Evolutionary conservation across 2,797 vertebrate species (phyloP), one percentile per base, ranked within the genome.

Genomic region (Propithecus deckenii): DNA sequence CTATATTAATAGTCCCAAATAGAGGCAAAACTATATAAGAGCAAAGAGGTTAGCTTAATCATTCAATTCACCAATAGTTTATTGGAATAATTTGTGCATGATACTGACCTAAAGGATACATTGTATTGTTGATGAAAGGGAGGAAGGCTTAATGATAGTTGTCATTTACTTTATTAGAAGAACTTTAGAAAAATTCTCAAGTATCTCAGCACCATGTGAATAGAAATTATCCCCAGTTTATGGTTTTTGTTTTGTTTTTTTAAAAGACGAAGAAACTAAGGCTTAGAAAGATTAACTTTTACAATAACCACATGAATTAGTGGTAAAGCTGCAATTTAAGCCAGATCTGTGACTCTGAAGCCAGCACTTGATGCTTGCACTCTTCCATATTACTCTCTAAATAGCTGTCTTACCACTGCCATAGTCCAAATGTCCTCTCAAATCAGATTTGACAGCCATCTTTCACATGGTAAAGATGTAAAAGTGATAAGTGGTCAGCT

Each of bases 31-130:
- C 15, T 59, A 46, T n/a, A 12, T 65, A 67, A 86, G 69, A 87
- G 2, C 13, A 80, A 78, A 46, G 12, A 80, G 4, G 20, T 94
- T 92, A 86, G 41, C n/a, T 43, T 74, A 67, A 85, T 87, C 30
- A 75, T 91, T 97, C 38, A 88, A 71, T 72, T 97, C n/a, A 72
- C 20, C 32, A 72, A 83, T 91, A 89, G 89, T 88, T 80, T 89
- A 57, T 30, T 93, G 52, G 14, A 69, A n/a, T 91, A 89, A 87
- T 55, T 89, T 96, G n/a, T 94, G 23, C 12, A 46, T 63, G 85
- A 48, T 38, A 69, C 20, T 80, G 61, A 81, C 52, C 22, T 76
- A 89, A 71, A 80, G 13, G 28, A 71, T 38, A 22, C 5, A 30
- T 7, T 91, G 67, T 50, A 80, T 84, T 89, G 9, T 94, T 94